These are phyloP conservation scores for Meandrina meandrites DNA, from an alignment of 92 coral and sea anemone genomes.

Conservation along the genomic window DNA sequence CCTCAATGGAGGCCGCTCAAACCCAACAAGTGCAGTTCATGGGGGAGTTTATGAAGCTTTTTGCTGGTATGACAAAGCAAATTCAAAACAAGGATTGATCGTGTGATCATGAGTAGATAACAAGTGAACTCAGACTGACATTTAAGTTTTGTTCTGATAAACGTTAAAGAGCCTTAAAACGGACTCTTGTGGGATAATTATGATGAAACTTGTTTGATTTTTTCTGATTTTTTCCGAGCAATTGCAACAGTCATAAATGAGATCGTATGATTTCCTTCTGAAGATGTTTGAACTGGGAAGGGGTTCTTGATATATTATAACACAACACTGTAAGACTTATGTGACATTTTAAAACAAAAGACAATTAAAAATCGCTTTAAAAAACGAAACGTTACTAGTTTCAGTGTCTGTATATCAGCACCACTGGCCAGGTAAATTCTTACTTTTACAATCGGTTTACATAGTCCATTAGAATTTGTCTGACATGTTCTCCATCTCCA, in stretches of 20 bases:
- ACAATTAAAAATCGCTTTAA: no score
- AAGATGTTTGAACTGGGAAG: conserved; percentile 6
- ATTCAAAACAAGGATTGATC: conserved; percentile 3
- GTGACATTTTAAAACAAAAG: no score
- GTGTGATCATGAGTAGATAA: conserved; percentile 13
- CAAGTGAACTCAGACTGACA: conserved; percentile 10
- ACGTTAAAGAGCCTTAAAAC: background rate
- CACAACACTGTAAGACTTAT: background rate
- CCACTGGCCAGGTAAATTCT: conserved; percentile 1
- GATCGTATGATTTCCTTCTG: conserved; percentile 8
- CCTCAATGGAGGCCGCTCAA: conserved; percentile 16
- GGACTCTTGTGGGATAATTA: conserved; percentile 13
- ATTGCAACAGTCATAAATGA: no score
- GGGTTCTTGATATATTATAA: conserved; percentile 12
- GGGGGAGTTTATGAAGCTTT: conserved; percentile 16
- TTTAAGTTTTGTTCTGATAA: conserved; percentile 7
- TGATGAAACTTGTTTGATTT: no score
- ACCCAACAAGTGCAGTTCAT: conserved; percentile 24
- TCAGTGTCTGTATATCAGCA: conserved; percentile 6
- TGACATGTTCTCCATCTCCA: conserved; percentile 22
- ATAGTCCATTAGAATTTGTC: conserved; percentile 25
- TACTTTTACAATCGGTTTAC: conserved; percentile 19
- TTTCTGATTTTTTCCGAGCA: no score
- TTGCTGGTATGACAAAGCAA: conserved; percentile 16
- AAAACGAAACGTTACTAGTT: background rate